Evolutionary conservation across 2,888 invertebrate species (phyloP), one percentile per base, ranked within the genome.

Genomic region (Stratiomys singularior): DNA sequence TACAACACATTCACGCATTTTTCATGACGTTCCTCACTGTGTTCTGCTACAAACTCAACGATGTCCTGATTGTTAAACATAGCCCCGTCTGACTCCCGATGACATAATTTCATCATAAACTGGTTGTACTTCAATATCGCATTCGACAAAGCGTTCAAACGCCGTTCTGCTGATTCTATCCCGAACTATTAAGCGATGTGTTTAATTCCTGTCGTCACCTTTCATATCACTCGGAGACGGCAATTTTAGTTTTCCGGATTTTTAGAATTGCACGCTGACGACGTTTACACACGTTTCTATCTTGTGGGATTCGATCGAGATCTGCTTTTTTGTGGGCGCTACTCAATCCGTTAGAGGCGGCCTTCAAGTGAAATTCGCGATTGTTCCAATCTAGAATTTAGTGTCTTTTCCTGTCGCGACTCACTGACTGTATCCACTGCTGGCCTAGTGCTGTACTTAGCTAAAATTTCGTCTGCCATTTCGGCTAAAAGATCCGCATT

Each of bases 391-490:
- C 7, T 4, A 25, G 46, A 44, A 15, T 44, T 4, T 7, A 4
- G n/a, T 13, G 15, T 4, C 15, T 13, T 4, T 52, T 52, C 52
- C 2, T 13, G 3, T 9, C n/a, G 13, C 13, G 7, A 7, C 9
- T 44, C 9, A 44, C 9, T 9, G 0, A 37, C 13, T 7, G 67
- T 18, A 15, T 9, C 28, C 3, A 44, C 18, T 44, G 71, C 9
- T 13, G 71, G 27, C n/a, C 9, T 21, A 23, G 71, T 11, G 21
- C 18, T 52, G 25, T 23, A 47, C 23, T 47, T 47, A 11, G 11
- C 21, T 9, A 47, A 28, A 21, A 81, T 79, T 78, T 80, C 79
- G 58, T 81, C 80, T 15, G 80, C 79, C 56, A 80, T 18, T 25
- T 52, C 60, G 9, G 80, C 77, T 37, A 81, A 64, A 47, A 79